These are phyloP conservation scores for Philereme vetulata DNA, from an alignment of 2,888 invertebrate species.

Conservation along the genomic window DNA sequence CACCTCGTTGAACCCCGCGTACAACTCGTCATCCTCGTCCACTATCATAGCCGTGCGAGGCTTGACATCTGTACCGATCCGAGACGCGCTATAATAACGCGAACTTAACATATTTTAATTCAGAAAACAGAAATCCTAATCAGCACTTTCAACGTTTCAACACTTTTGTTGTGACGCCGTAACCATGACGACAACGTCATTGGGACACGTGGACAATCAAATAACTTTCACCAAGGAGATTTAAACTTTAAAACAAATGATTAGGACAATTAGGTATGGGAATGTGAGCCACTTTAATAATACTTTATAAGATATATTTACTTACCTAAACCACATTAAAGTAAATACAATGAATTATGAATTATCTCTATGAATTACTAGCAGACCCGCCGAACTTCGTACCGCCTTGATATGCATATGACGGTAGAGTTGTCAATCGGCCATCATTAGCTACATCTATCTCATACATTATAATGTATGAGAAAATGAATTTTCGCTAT, in stretches of 20 bases:
- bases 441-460: too few relatives aligned
- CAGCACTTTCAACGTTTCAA: constrained; percentile 15
- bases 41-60: constrained; percentile 69
- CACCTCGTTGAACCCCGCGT: constrained; percentile 87
- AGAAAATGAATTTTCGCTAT: too few relatives aligned
- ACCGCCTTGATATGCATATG: too few relatives aligned
- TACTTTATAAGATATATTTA: too few relatives aligned
- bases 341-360: too few relatives aligned
- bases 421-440: too few relatives aligned
- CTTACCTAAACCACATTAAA: too few relatives aligned
- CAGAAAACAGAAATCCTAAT: constrained; percentile 10
- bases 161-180: constrained; percentile 76
- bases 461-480: too few relatives aligned
- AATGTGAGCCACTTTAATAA: too few relatives aligned
- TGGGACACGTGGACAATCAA: constrained; percentile 16
- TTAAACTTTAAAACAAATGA: background rate
- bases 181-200: constrained; percentile 56
- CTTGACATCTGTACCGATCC: constrained; percentile 66
- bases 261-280: background rate
- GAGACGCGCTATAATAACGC: constrained; percentile 71
- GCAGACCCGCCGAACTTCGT: too few relatives aligned
- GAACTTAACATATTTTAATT: constrained; percentile 64
- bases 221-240: constrained; percentile 11
- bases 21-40: constrained; percentile 86
- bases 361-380: too few relatives aligned